These are phyloP conservation scores for Hirtodrosophila histrioides DNA, from an alignment of 2,888 invertebrate species.

Conservation along the genomic window DNA sequence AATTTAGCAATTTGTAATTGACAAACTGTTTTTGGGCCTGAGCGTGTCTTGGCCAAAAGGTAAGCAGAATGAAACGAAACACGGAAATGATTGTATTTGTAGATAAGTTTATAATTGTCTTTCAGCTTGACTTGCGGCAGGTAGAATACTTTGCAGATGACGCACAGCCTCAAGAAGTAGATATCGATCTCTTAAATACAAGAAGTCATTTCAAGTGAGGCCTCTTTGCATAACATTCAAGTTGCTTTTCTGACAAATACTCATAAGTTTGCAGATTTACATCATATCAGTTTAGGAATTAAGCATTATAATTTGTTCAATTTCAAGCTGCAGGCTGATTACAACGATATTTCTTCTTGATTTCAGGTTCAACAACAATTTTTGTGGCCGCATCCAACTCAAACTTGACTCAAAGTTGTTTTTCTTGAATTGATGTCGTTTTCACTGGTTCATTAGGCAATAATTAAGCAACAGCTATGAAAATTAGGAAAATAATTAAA, in stretches of 20 bases:
- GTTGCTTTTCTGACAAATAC: not conserved
- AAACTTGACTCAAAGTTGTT: slow-evolving; percentile 37
- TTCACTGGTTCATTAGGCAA: slow-evolving; percentile 42
- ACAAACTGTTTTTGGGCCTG: slow-evolving; percentile 50
- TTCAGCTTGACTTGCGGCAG: slow-evolving; percentile 20
- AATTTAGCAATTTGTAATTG: slow-evolving; percentile 70
- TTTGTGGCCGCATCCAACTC: slow-evolving; percentile 6
- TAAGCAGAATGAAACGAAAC: slow-evolving; percentile 45
- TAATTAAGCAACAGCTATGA: slow-evolving; percentile 41
- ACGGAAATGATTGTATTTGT: slow-evolving; percentile 53
- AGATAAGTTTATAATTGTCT: slow-evolving; percentile 58
- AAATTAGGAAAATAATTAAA: slow-evolving; percentile 34
- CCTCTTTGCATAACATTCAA: not conserved
- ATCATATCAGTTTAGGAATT: slow-evolving; percentile 5
- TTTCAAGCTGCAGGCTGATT: slow-evolving; percentile 1
- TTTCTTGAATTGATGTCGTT: slow-evolving; percentile 38
- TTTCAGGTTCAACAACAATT: slow-evolving; percentile 26
- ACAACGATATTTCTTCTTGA: slow-evolving; percentile 12
- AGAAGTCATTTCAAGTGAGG: slow-evolving; percentile 4
- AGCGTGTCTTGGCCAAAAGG: slow-evolving; percentile 38
- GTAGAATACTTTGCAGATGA: slow-evolving; percentile 35
- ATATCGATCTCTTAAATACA: slow-evolving; percentile 14
- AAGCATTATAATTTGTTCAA: not conserved
- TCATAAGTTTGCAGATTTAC: not conserved
- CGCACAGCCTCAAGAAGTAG: slow-evolving; percentile 24